phyloP scores from a whole-genome alignment of 1,140 invertebrate species.

The Drosophila aff. region DNA sequence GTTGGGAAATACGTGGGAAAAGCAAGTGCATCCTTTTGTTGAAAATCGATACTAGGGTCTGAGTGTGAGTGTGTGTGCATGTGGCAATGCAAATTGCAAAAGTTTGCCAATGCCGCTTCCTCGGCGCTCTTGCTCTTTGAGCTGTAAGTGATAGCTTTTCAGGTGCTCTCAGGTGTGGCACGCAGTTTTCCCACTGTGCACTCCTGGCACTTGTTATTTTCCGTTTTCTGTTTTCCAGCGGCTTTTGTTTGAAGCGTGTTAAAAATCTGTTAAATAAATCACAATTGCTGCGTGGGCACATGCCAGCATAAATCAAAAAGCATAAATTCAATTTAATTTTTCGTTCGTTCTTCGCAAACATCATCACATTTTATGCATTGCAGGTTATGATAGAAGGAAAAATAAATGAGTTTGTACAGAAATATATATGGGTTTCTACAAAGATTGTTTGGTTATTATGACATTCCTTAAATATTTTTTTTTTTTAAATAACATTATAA shows the following conservation, averaged over 20 bases:
- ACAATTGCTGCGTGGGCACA: slow-evolving; percentile 44
- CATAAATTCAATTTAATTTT: slow-evolving; percentile 50
- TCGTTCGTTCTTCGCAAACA: slow-evolving; percentile 10
- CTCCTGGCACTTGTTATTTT: slow-evolving; percentile 23
- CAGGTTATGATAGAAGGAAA: neutral
- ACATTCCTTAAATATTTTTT: neutral
- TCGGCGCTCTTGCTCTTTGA: slow-evolving; percentile 60
- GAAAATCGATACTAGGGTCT: slow-evolving; percentile 63
- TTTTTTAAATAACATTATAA: neutral
- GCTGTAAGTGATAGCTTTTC: slow-evolving; percentile 79
- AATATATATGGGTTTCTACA: neutral
- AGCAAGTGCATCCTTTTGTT: slow-evolving; percentile 58
- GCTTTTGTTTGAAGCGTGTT: slow-evolving; percentile 39
- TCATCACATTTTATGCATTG: slow-evolving; percentile 6
- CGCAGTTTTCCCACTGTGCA: slow-evolving; percentile 27
- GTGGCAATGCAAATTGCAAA: slow-evolving; percentile 61
- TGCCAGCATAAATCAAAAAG: slow-evolving; percentile 49
- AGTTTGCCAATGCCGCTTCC: slow-evolving; percentile 32
- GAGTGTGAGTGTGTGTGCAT: slow-evolving; percentile 1
- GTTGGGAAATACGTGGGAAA: slow-evolving; percentile 10
- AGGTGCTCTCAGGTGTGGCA: slow-evolving; percentile 64
- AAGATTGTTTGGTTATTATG: neutral
- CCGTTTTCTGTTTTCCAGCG: slow-evolving; percentile 16
- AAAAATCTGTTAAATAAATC: slow-evolving; percentile 66
- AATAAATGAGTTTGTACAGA: neutral